These are phyloP conservation scores for Charina bottae DNA, from an alignment of 2,113 vertebrate genomes.

Conservation along the genomic window DNA sequence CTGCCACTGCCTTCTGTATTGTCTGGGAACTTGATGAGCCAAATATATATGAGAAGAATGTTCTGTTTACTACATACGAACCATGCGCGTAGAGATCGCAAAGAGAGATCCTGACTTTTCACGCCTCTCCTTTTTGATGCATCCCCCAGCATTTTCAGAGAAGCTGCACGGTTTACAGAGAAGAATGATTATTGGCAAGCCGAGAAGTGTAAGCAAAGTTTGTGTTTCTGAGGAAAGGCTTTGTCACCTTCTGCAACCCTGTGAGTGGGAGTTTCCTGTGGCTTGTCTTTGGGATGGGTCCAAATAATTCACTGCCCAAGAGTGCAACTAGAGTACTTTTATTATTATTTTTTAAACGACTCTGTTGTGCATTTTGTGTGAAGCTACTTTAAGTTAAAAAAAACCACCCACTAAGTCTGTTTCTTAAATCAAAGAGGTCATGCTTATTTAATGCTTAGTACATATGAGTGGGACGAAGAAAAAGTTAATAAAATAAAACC, in stretches of 20 bases:
- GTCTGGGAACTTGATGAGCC: slow-evolving; percentile 57
- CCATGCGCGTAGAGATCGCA: slow-evolving; percentile 31
- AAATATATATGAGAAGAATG: slow-evolving; percentile 52
- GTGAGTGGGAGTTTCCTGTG: slow-evolving; percentile 50
- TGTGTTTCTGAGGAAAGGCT: slow-evolving; percentile 51
- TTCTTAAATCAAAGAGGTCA: slow-evolving; percentile 55
- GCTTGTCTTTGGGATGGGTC: slow-evolving; percentile 60
- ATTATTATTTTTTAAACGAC: slow-evolving; percentile 36
- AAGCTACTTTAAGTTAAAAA: slow-evolving; percentile 47
- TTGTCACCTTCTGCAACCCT: slow-evolving; percentile 64
- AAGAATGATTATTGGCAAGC: slow-evolving; percentile 57
- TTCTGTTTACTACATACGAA: slow-evolving; percentile 48
- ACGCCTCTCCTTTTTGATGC: slow-evolving; percentile 33
- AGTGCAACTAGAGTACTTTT: slow-evolving; percentile 49
- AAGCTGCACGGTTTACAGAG: slow-evolving; percentile 58
- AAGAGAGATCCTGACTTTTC: slow-evolving; percentile 55
- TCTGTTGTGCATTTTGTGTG: slow-evolving; percentile 57
- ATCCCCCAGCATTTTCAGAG: slow-evolving; percentile 26
- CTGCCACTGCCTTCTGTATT: slow-evolving; percentile 28
- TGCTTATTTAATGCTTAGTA: slow-evolving; percentile 41
- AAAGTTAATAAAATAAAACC: slow-evolving; percentile 19
- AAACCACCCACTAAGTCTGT: slow-evolving; percentile 49
- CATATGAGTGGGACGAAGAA: background rate
- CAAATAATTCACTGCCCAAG: slow-evolving; percentile 61
- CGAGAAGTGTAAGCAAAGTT: slow-evolving; percentile 59